Conservation (phyloP, 2,888 invertebrate genomes). For the Notocelia uddmanniana region DNA sequence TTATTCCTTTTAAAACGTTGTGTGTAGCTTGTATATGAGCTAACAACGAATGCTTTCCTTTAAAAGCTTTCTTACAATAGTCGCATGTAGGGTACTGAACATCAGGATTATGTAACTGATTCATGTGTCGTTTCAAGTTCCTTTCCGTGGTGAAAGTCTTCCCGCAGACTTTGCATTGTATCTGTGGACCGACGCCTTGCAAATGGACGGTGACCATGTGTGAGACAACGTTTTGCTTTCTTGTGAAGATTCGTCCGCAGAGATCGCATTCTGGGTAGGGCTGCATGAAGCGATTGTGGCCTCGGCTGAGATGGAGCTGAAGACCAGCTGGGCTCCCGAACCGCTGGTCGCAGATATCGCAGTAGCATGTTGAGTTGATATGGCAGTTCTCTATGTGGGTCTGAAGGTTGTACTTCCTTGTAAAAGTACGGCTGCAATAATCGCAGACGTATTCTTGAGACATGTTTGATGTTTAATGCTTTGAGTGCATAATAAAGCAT, state of each 20-base stretch:
- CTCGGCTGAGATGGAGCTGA: slow-evolving; percentile 63
- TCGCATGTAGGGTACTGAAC: slow-evolving; percentile 67
- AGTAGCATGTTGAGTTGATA: slow-evolving; percentile 62
- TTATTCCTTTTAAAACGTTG: slow-evolving; percentile 50
- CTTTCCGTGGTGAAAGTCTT: slow-evolving; percentile 69
- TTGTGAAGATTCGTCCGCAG: slow-evolving; percentile 71
- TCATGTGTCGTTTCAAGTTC: slow-evolving; percentile 69
- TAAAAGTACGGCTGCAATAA: slow-evolving; percentile 70
- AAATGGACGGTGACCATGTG: slow-evolving; percentile 75
- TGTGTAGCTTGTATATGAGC: slow-evolving; percentile 67
- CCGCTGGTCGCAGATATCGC: slow-evolving; percentile 66
- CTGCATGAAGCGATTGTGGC: slow-evolving; percentile 67
- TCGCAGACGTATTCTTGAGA: slow-evolving; percentile 60
- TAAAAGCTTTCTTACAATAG: slow-evolving; percentile 66
- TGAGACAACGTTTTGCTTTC: slow-evolving; percentile 73
- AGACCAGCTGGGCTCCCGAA: slow-evolving; percentile 69
- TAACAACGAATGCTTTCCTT: slow-evolving; percentile 63
- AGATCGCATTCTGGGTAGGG: slow-evolving; percentile 73
- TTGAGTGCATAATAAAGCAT: neutral
- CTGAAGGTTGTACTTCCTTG: slow-evolving; percentile 72
- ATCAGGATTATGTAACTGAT: slow-evolving; percentile 68
- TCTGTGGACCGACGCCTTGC: slow-evolving; percentile 60
- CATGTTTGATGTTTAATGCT: slow-evolving; percentile 10
- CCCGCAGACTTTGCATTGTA: slow-evolving; percentile 62
- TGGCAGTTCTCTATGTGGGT: slow-evolving; percentile 76